Evolutionary conservation across 2,797 vertebrate species (phyloP), one percentile per base, ranked within the genome.

Genomic region (Tachyglossus aculeatus): DNA sequence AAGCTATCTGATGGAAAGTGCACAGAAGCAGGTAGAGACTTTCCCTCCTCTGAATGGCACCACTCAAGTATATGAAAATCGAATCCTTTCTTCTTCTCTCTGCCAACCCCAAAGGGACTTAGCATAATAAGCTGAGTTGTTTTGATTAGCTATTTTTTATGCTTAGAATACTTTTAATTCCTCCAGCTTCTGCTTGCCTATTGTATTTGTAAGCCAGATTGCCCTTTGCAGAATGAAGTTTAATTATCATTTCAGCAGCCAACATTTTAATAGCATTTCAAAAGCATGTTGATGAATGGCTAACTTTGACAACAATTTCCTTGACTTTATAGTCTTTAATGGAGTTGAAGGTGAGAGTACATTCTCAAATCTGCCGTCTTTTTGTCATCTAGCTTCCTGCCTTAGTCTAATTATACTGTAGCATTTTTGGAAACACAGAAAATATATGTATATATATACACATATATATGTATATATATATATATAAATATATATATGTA

Each of bases 181-280:
- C 9, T 60, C 7, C 9, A 22, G 6, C 3, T 25, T 57, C 10
- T 15, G 22, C 39, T 18, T 32, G 0, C 16, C 14, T 54, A 53
- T 56, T 67, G 11, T 45, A 47, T 45, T 52, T 56, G 10, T 55
- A 78, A 62, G 32, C 6, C 13, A 72, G 22, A 62, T 65, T 72
- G 24, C 3, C 21, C 36, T 66, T 37, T 43, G 25, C 38, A 57
- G 44, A 67, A 66, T 39, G 40, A 22, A 57, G 12, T 39, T 53
- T 44, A 48, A 60, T 39, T 47, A 64, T 43, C 70, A 54, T 9
- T 59, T 22, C 16, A 61, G 9, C 2, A 60, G 11, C 15, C 22
- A 68, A 44, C 31, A 67, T 76, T 53, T 58, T 54, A 31, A 75
- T 61, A 39, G 29, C 11, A 59, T 65, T 43, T 41, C n/a, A 34